A percentile compares a stretch with the other conserved stretches of the same genome.
phyloP scores from a whole-genome alignment of 2,113 vertebrate genomes.

The Columba janthina region DNA sequence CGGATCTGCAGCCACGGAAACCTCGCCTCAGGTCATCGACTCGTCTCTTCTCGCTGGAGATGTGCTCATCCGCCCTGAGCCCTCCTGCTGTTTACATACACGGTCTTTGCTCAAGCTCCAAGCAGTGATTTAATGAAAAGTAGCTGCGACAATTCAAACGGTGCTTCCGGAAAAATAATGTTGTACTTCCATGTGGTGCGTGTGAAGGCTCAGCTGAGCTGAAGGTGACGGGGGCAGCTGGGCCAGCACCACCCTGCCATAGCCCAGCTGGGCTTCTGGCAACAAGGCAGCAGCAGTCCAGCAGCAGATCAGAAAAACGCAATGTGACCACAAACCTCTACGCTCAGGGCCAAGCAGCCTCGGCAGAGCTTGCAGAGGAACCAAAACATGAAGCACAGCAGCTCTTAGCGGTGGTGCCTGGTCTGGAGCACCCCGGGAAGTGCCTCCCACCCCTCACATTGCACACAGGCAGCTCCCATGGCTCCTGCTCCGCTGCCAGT shows the following conservation, averaged over 20 bases:
- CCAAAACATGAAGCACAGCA: not conserved
- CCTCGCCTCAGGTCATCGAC: fast-evolving
- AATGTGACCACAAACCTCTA: no score
- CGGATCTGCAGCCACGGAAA: not conserved
- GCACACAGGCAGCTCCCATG: fast-evolving
- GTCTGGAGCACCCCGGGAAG: not conserved
- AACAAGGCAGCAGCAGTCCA: no score
- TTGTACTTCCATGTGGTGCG: fast-evolving
- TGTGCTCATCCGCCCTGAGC: fast-evolving
- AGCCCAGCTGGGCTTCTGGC: not conserved
- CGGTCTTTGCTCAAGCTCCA: not conserved
- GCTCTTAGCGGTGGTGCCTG: fast-evolving
- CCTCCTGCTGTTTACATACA: not conserved
- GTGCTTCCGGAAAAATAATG: fast-evolving
- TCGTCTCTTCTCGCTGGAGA: not conserved
- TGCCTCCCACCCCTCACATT: fast-evolving
- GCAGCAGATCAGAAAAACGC: not conserved
- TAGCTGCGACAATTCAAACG: not conserved
- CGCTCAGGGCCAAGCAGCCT: not conserved
- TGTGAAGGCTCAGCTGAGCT: not conserved
- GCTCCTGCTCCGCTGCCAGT: fast-evolving
- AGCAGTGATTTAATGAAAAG: not conserved
- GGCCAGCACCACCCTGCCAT: not conserved
- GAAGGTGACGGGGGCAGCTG: not conserved
- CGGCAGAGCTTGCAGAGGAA: not conserved